Percentiles rank a stretch among this genome's conserved stretches.
Evolutionary conservation across 2,888 invertebrate genomes (phyloP).

Genomic region (Ypsolopha sequella): DNA sequence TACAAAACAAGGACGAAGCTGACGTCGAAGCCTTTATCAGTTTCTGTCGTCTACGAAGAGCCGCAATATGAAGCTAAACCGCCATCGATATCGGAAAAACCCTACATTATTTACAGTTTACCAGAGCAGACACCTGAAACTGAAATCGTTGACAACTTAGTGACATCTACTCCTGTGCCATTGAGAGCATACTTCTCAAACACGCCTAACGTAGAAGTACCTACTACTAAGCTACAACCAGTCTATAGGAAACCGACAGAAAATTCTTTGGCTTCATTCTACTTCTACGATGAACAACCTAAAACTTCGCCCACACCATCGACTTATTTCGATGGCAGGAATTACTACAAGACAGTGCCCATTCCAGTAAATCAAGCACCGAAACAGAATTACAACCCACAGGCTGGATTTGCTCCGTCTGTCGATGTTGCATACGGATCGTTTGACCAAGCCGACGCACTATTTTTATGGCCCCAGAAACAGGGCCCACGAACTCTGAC

Average conservation of each 20-base stretch:
- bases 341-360: constrained; percentile 56
- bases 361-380: constrained; percentile 28
- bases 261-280: constrained; percentile 72
- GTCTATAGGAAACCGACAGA: constrained; percentile 57
- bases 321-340: constrained; percentile 55
- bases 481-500: constrained; percentile 62
- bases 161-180: constrained; percentile 74
- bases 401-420: constrained; percentile 41
- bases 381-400: constrained; percentile 39
- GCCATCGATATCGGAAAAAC: constrained; percentile 56
- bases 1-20: constrained; percentile 60
- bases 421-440: constrained; percentile 58
- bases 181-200: constrained; percentile 73
- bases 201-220: constrained; percentile 61
- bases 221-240: constrained; percentile 65
- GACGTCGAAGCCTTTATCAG: constrained; percentile 59
- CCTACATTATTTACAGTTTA: constrained; percentile 62
- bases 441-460: constrained; percentile 54
- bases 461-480: constrained; percentile 63
- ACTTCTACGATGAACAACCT: constrained; percentile 76
- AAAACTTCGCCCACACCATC: constrained; percentile 70
- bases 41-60: constrained; percentile 63
- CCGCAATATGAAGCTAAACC: constrained; percentile 52
- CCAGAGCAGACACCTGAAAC: constrained; percentile 42
- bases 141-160: constrained; percentile 39